phyloP scores from a whole-genome alignment of 2,888 invertebrate genomes.

The Thera britannica region DNA sequence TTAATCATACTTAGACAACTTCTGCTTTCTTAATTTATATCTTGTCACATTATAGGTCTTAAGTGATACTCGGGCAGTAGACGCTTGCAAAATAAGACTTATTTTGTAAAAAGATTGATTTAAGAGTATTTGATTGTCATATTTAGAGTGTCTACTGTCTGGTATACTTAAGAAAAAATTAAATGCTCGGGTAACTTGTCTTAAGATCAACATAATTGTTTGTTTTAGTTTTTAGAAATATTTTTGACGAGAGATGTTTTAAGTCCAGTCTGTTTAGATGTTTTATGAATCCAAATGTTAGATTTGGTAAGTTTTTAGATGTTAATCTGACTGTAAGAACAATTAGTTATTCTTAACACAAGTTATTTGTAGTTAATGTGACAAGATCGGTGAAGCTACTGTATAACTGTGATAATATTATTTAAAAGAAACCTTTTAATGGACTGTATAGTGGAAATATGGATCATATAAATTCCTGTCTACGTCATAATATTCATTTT shows the following conservation, averaged over 20 bases:
- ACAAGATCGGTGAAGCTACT: conserved; percentile 23
- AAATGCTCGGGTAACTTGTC: conserved; percentile 23
- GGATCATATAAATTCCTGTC: too few species aligned
- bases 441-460: too few species aligned
- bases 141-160: conserved; percentile 22
- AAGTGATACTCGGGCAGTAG: conserved; percentile 15
- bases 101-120: background rate
- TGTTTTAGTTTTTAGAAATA: background rate
- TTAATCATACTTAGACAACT: conserved; percentile 16
- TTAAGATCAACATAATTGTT: conserved; percentile 17
- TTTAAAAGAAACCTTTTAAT: background rate
- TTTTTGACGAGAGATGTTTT: too few species aligned
- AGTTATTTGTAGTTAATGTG: conserved; percentile 21
- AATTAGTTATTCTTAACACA: conserved; percentile 18
- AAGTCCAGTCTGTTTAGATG: too few species aligned
- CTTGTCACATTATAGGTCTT: conserved; percentile 33
- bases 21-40: conserved; percentile 24
- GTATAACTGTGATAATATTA: conserved; percentile 28
- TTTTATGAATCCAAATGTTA: too few species aligned
- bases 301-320: background rate
- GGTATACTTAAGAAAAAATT: conserved; percentile 12
- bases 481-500: too few species aligned
- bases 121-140: background rate
- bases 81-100: conserved; percentile 16
- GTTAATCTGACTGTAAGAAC: background rate